A percentile compares a stretch with the other conserved stretches of the same genome.
Conservation (phyloP, 2,888 invertebrate genomes). For the Epinotia demarniana region DNA sequence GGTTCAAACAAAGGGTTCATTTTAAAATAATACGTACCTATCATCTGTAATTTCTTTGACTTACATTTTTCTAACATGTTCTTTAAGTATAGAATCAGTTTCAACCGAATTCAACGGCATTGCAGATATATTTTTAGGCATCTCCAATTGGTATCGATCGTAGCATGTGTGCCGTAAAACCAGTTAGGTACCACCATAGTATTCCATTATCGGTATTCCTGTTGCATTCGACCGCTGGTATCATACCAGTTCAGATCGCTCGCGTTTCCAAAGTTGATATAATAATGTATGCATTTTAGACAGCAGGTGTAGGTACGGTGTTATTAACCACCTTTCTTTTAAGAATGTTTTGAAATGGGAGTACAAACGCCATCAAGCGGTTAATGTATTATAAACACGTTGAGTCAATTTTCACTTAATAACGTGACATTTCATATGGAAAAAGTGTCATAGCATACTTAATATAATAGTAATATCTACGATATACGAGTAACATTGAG, state of each 20-base stretch:
- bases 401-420: not conserved
- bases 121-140: conserved; percentile 38
- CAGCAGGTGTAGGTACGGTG: conserved; percentile 19
- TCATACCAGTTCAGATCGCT: conserved; percentile 30
- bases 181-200: conserved; percentile 37
- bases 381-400: conserved; percentile 6
- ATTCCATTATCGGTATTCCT: conserved; percentile 43
- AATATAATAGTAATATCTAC: not conserved
- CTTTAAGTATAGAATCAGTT: not conserved
- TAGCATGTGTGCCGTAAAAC: conserved; percentile 38
- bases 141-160: conserved; percentile 31
- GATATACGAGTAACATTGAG: not conserved
- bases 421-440: conserved; percentile 2
- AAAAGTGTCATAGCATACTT: not conserved
- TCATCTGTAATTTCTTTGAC: not conserved
- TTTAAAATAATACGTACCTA: too few relatives aligned
- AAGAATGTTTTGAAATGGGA: conserved; percentile 6
- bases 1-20: too few relatives aligned
- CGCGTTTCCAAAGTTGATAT: not conserved
- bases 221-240: conserved; percentile 23
- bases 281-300: not conserved
- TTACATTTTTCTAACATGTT: not conserved
- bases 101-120: not conserved
- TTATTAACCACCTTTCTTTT: conserved; percentile 36
- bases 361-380: not conserved